A percentile compares a stretch with the other conserved stretches of the same genome.
These are phyloP conservation scores for Galaxias olidus DNA, from an alignment of 2,797 vertebrate species.

Conservation along the genomic window DNA sequence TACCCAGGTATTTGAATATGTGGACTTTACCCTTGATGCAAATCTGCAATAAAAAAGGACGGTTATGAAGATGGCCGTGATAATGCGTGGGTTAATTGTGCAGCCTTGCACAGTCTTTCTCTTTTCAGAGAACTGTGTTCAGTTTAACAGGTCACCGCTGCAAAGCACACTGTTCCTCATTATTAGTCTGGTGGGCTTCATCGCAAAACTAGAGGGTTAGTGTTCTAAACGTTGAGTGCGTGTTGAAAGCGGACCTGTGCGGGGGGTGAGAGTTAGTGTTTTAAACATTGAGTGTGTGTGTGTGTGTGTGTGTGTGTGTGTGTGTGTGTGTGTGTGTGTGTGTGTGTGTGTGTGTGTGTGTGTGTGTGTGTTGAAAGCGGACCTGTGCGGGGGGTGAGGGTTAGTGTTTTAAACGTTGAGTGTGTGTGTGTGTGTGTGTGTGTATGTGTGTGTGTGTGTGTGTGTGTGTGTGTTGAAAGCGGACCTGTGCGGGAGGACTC, in stretches of 20 bases:
- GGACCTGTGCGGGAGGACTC: slow-evolving; percentile 93
- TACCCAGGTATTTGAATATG: slow-evolving; percentile 94
- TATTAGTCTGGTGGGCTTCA: no score
- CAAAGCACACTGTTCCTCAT: no score
- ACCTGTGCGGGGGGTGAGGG: no score
- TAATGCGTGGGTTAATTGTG: slow-evolving; percentile 1
- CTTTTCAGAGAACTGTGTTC: no score
- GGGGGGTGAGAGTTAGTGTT: no score
- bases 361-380: no score
- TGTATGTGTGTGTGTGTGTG: slow-evolving; percentile 15
- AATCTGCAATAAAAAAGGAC: slow-evolving; percentile 72
- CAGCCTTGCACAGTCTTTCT: no score
- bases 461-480: not conserved
- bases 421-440: slow-evolving; percentile 2
- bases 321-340: no score
- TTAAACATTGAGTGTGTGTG: not conserved
- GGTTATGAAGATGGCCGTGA: not conserved
- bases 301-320: not conserved
- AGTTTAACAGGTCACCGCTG: no score
- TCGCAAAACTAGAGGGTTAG: no score
- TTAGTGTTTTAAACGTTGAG: not conserved
- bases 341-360: no score
- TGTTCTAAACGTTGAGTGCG: not conserved
- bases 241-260: not conserved
- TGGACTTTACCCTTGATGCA: slow-evolving; percentile 95